Conservation (phyloP, 2,113 vertebrate genomes). For the Lontra canadensis region DNA sequence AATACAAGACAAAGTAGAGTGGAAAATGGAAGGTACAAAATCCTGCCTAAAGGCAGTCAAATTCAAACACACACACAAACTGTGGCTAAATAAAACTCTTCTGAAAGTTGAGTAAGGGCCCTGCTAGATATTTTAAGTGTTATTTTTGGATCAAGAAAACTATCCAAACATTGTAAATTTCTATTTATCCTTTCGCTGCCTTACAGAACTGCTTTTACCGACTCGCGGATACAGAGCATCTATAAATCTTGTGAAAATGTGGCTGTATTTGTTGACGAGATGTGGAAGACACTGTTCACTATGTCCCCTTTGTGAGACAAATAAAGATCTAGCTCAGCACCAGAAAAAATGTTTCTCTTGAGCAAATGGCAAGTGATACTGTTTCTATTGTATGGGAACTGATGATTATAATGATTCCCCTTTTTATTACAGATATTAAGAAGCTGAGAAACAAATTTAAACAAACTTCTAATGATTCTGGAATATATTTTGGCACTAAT, state of each 20-base stretch:
- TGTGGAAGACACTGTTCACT: background rate
- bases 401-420: background rate
- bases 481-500: constrained; percentile 6
- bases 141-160: background rate
- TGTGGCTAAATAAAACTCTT: background rate
- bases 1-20: background rate
- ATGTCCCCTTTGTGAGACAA: background rate
- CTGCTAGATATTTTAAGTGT: background rate
- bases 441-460: constrained; percentile 35
- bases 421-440: constrained; percentile 25
- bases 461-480: background rate
- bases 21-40: constrained; percentile 18
- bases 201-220: background rate
- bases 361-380: background rate
- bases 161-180: background rate
- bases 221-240: background rate
- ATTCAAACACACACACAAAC: background rate
- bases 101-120: background rate
- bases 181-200: background rate
- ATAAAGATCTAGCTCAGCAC: background rate
- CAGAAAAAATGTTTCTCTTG: background rate
- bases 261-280: background rate
- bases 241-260: background rate
- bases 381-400: background rate
- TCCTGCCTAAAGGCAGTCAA: background rate